Conservation (phyloP, 2,888 invertebrate genomes). For the Notocelia uddmanniana region DNA sequence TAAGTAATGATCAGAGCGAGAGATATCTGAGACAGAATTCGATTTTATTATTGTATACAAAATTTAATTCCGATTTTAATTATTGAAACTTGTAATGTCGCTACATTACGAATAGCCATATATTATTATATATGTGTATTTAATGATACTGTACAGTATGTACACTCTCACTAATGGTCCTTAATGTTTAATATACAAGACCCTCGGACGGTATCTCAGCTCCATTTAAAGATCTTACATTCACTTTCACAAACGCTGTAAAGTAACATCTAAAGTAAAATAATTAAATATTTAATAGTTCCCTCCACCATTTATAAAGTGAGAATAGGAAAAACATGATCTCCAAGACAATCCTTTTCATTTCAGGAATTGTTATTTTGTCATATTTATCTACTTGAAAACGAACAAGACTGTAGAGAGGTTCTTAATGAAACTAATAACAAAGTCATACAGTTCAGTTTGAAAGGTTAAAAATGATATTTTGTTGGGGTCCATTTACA, state of each 20-base stretch:
- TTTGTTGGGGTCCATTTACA: neutral
- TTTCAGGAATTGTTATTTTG: constrained; percentile 15
- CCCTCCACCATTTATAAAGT: constrained; percentile 43
- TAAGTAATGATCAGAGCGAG: neutral
- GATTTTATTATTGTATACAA: too few relatives aligned
- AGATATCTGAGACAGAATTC: too few relatives aligned
- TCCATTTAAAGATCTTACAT: constrained; percentile 58
- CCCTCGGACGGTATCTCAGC: constrained; percentile 70
- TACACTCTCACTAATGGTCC: constrained; percentile 71
- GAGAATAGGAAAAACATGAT: constrained; percentile 41
- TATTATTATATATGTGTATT: constrained; percentile 33
- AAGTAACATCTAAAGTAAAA: constrained; percentile 35
- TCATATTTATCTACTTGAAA: neutral
- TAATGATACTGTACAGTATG: constrained; percentile 55
- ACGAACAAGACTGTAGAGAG: neutral
- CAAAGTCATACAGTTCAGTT: neutral
- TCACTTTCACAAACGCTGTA: constrained; percentile 34
- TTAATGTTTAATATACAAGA: constrained; percentile 57
- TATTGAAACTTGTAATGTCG: constrained; percentile 21
- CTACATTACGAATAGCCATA: neutral
- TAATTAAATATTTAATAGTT: constrained; percentile 45
- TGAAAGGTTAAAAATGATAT: neutral
- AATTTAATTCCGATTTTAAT: neutral
- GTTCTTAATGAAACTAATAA: neutral
- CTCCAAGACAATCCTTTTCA: constrained; percentile 17